Evolutionary conservation across 92 coral and sea anemone species (phyloP).

Genomic region (Bergia puertoricense): DNA sequence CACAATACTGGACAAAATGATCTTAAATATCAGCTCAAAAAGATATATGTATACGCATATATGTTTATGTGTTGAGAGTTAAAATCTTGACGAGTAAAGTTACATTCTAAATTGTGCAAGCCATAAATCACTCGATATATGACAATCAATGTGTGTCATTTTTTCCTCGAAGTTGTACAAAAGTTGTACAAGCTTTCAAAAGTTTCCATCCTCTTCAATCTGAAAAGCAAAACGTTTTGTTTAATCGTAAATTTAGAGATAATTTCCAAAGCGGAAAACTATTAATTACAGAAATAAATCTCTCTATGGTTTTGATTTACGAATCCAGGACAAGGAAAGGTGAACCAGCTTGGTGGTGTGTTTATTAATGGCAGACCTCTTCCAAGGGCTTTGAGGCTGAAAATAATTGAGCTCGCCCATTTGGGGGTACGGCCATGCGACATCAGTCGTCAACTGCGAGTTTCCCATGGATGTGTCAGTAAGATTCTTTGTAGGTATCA

Average conservation of each 20-base stretch:
- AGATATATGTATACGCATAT: background rate
- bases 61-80: background rate
- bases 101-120: background rate
- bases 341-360: conserved; percentile 96
- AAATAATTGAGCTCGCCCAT: conserved; percentile 93
- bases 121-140: background rate
- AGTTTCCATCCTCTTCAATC: background rate
- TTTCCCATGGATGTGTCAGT: conserved; percentile 98
- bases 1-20: conserved; percentile 3
- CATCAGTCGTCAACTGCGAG: conserved; percentile 96
- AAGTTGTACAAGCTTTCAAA: background rate
- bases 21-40: conserved; percentile 4
- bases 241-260: background rate
- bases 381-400: conserved; percentile 81
- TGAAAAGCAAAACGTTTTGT: background rate
- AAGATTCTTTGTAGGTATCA: conserved; percentile 95
- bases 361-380: conserved; percentile 97
- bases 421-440: conserved; percentile 98
- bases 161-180: background rate
- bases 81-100: background rate
- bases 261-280: conserved; percentile 4
- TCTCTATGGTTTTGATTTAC: background rate
- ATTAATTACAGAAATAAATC: background rate
- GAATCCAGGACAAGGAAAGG: conserved; percentile 88
- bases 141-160: background rate